phyloP scores from a whole-genome alignment of 2,113 vertebrate species.

The Cavia porcellus region DNA sequence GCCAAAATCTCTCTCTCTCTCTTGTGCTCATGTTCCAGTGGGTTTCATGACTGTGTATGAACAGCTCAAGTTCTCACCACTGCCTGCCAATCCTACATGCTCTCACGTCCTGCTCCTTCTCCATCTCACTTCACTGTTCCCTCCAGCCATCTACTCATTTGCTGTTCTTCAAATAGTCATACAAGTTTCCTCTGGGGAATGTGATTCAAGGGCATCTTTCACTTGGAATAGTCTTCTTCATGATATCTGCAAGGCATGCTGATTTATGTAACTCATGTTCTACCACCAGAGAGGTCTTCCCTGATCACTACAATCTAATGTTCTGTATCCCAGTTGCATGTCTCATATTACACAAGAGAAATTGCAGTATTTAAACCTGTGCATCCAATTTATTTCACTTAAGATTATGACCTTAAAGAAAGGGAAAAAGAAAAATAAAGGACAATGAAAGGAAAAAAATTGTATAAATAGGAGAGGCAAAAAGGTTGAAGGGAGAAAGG shows the following conservation, averaged over 20 bases:
- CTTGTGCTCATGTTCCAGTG: neutral
- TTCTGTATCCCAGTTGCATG: neutral
- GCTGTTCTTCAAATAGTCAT: neutral
- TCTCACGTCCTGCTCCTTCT: neutral
- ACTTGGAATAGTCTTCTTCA: neutral
- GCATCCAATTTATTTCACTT: neutral
- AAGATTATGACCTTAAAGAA: neutral
- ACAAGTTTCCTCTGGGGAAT: neutral
- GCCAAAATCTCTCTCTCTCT: neutral
- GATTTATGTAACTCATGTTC: neutral
- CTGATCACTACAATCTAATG: neutral
- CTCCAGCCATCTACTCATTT: neutral
- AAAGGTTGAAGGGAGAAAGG: too few relatives aligned
- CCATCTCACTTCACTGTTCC: neutral
- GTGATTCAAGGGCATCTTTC: neutral
- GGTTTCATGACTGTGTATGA: neutral
- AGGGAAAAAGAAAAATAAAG: neutral
- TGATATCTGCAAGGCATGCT: neutral
- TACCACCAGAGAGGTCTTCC: neutral
- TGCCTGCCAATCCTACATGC: neutral
- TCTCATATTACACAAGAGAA: neutral
- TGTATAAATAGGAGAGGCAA: neutral
- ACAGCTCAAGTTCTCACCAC: neutral
- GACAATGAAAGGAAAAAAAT: too few relatives aligned
- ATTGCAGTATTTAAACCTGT: neutral